A percentile compares a stretch with the other conserved stretches of the same genome.
Conservation (phyloP, 2,888 invertebrate genomes). For the Neoaliturus tenellus region DNA sequence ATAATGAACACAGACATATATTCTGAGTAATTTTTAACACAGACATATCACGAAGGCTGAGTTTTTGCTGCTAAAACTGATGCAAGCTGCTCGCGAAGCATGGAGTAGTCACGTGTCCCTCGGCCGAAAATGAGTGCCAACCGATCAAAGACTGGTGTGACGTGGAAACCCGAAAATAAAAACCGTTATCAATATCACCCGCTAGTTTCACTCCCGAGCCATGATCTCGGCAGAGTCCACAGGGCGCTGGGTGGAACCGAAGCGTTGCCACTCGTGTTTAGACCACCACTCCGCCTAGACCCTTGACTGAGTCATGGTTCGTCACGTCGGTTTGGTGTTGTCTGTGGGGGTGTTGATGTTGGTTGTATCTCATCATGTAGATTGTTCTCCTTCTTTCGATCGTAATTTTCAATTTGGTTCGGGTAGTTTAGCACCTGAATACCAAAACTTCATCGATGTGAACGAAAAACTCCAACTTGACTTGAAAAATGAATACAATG, state of each 20-base stretch:
- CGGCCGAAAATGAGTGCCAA: background rate
- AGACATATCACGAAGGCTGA: too few species aligned
- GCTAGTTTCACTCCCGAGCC: background rate
- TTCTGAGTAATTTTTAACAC: too few species aligned
- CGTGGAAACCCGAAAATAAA: slow-evolving; percentile 2
- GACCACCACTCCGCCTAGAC: background rate
- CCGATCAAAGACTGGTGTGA: background rate
- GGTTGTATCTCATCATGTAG: background rate
- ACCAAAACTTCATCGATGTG: background rate
- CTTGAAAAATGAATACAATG: background rate
- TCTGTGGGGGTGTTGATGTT: background rate
- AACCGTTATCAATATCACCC: slow-evolving; percentile 5
- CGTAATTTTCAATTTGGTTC: background rate
- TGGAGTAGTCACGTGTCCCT: background rate
- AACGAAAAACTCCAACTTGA: too few species aligned
- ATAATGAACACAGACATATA: too few species aligned
- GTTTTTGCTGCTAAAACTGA: background rate
- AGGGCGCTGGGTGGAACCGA: background rate
- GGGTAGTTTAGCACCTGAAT: background rate
- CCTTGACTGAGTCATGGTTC: background rate
- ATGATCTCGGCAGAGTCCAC: background rate
- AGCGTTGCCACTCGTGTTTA: background rate
- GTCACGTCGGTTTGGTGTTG: background rate
- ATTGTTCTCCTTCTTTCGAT: background rate
- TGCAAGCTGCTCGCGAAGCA: background rate